A percentile compares a stretch with the other conserved stretches of the same genome.
phyloP scores from a whole-genome alignment of 92 coral and sea anemone genomes.

The Ricordea florida region DNA sequence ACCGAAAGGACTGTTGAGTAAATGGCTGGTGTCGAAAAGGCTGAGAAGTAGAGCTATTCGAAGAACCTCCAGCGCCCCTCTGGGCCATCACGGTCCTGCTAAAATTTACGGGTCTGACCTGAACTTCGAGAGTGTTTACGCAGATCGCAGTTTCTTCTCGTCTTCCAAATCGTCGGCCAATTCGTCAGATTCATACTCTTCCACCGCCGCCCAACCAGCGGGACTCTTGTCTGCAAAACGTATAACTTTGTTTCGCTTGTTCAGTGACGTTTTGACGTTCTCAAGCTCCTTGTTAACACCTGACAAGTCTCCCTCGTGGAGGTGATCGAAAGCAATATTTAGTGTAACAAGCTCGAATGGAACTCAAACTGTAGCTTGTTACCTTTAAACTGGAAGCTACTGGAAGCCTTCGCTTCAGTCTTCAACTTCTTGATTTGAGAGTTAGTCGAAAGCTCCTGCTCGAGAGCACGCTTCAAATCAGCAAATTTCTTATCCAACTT shows the following conservation, averaged over 20 bases:
- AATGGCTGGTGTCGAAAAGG: slow-evolving; percentile 18
- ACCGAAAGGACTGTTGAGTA: slow-evolving; percentile 23
- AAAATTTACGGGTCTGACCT: slow-evolving; percentile 1
- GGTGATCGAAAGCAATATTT: not conserved
- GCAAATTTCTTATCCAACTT: slow-evolving; percentile 4
- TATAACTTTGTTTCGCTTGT: slow-evolving; percentile 29
- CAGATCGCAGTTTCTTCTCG: slow-evolving; percentile 41
- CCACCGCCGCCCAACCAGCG: slow-evolving; percentile 47
- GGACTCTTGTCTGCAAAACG: slow-evolving; percentile 54
- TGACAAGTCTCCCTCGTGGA: no score
- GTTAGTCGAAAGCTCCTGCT: no score
- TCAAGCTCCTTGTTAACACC: not conserved
- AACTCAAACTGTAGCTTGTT: not conserved
- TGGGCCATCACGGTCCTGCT: not conserved
- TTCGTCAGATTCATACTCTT: slow-evolving; percentile 46
- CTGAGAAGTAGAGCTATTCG: not conserved
- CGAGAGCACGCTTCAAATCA: no score
- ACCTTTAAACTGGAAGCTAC: no score
- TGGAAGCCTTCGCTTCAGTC: no score
- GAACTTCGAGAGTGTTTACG: slow-evolving; percentile 1
- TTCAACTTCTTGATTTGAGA: no score
- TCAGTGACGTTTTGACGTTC: not conserved
- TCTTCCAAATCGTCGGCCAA: slow-evolving; percentile 36
- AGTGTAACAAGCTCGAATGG: not conserved
- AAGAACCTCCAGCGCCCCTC: not conserved